phyloP scores from a whole-genome alignment of 2,888 invertebrate genomes.

The Frankliniella intonsa region DNA sequence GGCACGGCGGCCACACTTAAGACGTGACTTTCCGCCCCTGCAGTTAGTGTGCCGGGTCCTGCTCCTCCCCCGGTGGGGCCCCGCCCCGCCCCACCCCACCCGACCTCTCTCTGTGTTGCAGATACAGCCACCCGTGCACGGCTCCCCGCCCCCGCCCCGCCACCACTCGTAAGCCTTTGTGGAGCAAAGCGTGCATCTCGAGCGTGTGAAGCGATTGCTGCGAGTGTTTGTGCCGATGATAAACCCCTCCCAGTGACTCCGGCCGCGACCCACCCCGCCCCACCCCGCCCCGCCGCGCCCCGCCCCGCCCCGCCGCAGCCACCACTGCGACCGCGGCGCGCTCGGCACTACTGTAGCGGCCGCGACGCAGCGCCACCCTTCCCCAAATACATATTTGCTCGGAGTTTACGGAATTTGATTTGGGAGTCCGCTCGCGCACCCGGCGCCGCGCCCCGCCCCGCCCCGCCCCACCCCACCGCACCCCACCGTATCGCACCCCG shows the following conservation, averaged over 20 bases:
- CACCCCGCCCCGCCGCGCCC: not conserved
- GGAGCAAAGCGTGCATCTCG: not conserved
- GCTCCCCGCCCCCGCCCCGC: not conserved
- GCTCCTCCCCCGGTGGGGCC: not conserved
- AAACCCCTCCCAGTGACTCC: not conserved
- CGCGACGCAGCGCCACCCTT: no score
- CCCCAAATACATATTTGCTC: constrained; percentile 15
- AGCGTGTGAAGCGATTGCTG: not conserved
- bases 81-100: not conserved
- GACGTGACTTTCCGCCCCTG: no score
- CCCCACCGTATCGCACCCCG: no score
- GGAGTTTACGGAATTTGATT: constrained; percentile 9
- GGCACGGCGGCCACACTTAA: no score
- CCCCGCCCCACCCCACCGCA: not conserved
- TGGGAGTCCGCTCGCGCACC: not conserved
- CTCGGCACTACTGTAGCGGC: not conserved
- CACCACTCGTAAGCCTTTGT: not conserved
- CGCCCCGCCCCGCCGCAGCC: not conserved
- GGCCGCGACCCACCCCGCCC: no score
- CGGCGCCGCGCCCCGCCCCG: not conserved
- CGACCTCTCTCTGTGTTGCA: not conserved
- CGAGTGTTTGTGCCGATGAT: not conserved
- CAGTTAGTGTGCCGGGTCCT: no score
- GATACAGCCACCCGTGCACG: not conserved
- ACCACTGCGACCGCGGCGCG: not conserved